Percentiles rank a stretch among this genome's conserved stretches.
Evolutionary conservation across 2,888 invertebrate genomes (phyloP).

Genomic region (Dysmachus trigonus): DNA sequence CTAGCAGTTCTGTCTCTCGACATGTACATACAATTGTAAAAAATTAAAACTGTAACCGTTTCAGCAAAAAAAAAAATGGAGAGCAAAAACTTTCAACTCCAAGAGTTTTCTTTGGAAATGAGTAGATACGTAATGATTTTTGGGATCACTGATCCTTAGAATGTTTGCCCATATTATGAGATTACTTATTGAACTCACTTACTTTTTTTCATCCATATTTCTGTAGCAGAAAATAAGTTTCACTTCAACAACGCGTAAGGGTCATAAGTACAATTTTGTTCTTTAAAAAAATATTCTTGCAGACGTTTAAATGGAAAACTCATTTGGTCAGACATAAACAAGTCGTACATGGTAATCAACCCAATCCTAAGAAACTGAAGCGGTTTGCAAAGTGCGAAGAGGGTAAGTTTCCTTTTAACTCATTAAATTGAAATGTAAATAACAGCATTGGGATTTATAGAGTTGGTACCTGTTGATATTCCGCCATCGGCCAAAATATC

Average conservation of each 20-base stretch:
- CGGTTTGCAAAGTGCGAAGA: conserved; percentile 62
- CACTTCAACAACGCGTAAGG: neutral
- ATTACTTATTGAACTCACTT: too few relatives aligned
- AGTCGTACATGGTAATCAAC: conserved; percentile 61
- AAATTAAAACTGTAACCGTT: too few relatives aligned
- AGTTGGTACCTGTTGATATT: conserved; percentile 60
- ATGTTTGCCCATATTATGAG: too few relatives aligned
- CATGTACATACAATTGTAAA: too few relatives aligned
- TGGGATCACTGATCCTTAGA: too few relatives aligned
- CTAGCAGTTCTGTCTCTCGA: too few relatives aligned
- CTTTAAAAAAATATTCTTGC: neutral
- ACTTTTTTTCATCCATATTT: neutral
- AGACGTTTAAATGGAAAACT: conserved; percentile 64
- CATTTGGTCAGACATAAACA: conserved; percentile 64
- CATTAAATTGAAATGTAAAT: neutral
- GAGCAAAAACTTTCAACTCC: too few relatives aligned
- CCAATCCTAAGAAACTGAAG: conserved; percentile 61
- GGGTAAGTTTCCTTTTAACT: conserved; percentile 53
- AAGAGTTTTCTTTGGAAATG: too few relatives aligned
- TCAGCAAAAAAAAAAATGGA: too few relatives aligned
- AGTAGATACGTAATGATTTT: too few relatives aligned
- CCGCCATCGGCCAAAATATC: conserved; percentile 60
- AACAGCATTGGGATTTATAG: conserved; percentile 44
- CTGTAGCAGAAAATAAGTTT: neutral
- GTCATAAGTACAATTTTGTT: neutral